Evolutionary conservation across 2,888 invertebrate species (phyloP), one percentile per base, ranked within the genome.

Genomic region (Chromoteleia sp.): DNA sequence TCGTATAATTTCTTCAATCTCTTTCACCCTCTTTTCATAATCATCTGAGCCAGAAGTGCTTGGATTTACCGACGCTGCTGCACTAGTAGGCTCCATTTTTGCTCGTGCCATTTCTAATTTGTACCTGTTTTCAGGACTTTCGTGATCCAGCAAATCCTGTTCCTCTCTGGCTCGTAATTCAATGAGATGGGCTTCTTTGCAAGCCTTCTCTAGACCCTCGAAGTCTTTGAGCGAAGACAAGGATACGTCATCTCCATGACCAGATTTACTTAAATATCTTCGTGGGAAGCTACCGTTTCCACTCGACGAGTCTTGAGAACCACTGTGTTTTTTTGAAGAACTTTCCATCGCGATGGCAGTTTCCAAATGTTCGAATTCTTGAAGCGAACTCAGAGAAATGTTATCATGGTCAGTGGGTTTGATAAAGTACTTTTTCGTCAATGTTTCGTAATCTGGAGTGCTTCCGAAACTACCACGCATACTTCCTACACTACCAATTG

Each of bases 281-380:
- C 94, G 93, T n/a, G 96, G 95, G 76, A 96, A 94, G 86, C 97
- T 97, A 5, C 96, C 96, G 88, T 97, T 96, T 87, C 97, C 96
- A 2, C 96, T 93, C 0, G 97, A 97, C 0, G 97, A 98, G 90
- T 97, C 98, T 88, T 97, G 96, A 0, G 97, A 98, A 7, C 97
- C 96, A 30, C 91, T 89, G 65, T 95, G 95, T 5, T 89, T 88
- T 86, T 94, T 95, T 29, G 90, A 92, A 41, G 92, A 90, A 89
- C 96, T 96, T 89, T 97, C 97, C 89, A 96, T 93, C 0, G 95
- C 94, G 87, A 98, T 94, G 0, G 97, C 96, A 85, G 95, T 95
- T 92, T 98, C 98, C 10, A 98, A 92, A 82, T 96, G 96, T 92
- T 98, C 98, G 93, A 98, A 98, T 90, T 98, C 98, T 92, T 98